These are phyloP conservation scores for Baronia brevicornis DNA, from an alignment of 2,888 invertebrate genomes.

Conservation along the genomic window DNA sequence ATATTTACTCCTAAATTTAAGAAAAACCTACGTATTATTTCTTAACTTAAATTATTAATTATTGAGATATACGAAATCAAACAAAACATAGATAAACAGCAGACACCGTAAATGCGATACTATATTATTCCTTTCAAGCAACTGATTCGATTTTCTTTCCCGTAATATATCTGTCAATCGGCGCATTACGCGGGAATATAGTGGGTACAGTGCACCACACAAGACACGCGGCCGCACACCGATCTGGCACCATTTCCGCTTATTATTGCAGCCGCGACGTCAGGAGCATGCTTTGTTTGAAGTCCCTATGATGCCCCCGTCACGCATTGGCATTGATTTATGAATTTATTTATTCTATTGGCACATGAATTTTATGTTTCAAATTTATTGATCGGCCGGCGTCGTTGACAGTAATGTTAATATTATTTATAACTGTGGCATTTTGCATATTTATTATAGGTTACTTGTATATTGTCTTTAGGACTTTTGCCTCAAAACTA, in stretches of 20 bases:
- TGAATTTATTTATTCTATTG: neutral
- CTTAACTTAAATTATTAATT: too few species aligned
- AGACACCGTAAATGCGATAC: conserved; percentile 4
- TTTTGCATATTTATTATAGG: too few species aligned
- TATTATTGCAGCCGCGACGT: conserved; percentile 41
- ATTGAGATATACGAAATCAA: too few species aligned
- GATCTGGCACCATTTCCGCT: conserved; percentile 45
- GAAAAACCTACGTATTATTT: too few species aligned
- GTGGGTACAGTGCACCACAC: conserved; percentile 11
- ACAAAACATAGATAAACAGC: too few species aligned
- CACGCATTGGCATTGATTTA: conserved; percentile 26
- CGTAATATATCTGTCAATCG: conserved; percentile 21
- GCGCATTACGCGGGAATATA: conserved; percentile 14
- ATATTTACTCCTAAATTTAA: too few species aligned
- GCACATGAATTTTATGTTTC: too few species aligned
- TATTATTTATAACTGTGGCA: too few species aligned
- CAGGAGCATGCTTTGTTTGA: conserved; percentile 49
- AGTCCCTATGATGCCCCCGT: conserved; percentile 26
- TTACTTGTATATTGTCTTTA: too few species aligned
- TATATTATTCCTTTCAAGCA: conserved; percentile 7
- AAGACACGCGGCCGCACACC: conserved; percentile 21
- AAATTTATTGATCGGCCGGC: too few species aligned
- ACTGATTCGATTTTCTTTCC: conserved; percentile 15
- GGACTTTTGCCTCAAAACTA: too few species aligned
- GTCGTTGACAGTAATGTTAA: too few species aligned